Evolutionary conservation across 1,140 invertebrate species (phyloP), one percentile per base, ranked within the genome.

Genomic region (Pseudomyrmex gracilis): DNA sequence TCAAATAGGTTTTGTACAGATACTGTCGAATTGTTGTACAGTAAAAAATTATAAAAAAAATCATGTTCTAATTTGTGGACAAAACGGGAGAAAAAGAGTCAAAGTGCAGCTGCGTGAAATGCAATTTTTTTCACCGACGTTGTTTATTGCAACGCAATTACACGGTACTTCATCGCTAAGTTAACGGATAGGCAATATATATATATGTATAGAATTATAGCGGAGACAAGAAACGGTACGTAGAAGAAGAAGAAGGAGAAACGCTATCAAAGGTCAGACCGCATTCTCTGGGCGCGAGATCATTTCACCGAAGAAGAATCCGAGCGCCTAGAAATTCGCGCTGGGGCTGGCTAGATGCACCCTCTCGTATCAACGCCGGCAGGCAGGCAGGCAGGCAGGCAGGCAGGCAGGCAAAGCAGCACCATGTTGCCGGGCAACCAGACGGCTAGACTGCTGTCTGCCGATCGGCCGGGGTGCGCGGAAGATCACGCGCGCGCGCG

Each of bases 351-450:
- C 20, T 80, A 55, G 71, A 86, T 87, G 73, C 86, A 87, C 87
- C 86, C 68, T 88, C 78, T 88, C 87, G 87, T 84, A 89, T 88
- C 84, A 80, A 88, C 64, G 84, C 87, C 84, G 70, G 86, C 77
- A 66, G 83, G 87, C 85, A 90, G 83, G 86, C 85, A 34, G 34
- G 34, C 34, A 34, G 34, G 34, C 34, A 34, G n/a, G 84, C 86
- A 78, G 70, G 86, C 77, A 66, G 83, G 87, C 85, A 90, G 83
- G 86, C 85, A 34, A 34, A 34, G 34, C 34, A 90, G 86, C 74
- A 85, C 83, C 89, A 83, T 89, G 92, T 92, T 92, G 90, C 92
- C 70, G 82, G 87, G 91, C 91, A 92, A 92, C 91, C 90, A 92
- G 91, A 92, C 91, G 88, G 85, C 87, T 87, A 90, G 89, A 90